Evolutionary conservation across 1,140 invertebrate genomes (phyloP).

Genomic region (Eulimnadia texana): DNA sequence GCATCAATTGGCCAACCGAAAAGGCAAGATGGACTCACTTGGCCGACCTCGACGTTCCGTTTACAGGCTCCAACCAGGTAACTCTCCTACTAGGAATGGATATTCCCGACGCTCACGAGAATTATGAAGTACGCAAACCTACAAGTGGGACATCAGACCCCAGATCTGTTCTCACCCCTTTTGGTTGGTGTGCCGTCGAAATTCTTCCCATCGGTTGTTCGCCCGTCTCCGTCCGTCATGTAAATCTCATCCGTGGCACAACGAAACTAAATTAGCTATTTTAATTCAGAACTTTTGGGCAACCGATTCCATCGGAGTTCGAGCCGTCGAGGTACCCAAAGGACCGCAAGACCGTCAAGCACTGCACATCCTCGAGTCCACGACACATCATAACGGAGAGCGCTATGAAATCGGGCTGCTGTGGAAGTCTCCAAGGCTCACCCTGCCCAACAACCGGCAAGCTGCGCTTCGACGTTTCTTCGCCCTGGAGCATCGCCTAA

Average conservation of each 20-base stretch:
- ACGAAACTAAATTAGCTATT: too few species aligned
- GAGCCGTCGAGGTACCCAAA: neutral
- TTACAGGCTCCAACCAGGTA: slow-evolving; percentile 1
- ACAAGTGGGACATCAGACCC: neutral
- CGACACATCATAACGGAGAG: neutral
- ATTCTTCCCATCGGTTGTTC: neutral
- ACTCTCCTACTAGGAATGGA: slow-evolving; percentile 2
- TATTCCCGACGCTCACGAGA: neutral
- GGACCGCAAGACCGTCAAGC: neutral
- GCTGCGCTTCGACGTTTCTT: neutral
- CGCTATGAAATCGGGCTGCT: neutral
- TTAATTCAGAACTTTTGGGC: too few species aligned
- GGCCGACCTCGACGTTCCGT: neutral
- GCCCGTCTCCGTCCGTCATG: neutral
- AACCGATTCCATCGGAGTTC: too few species aligned
- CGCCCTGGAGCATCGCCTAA: neutral
- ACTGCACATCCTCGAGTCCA: neutral
- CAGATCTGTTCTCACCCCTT: neutral
- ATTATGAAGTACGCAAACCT: neutral
- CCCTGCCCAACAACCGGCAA: neutral
- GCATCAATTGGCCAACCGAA: slow-evolving; percentile 7
- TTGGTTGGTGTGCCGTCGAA: slow-evolving; percentile 1
- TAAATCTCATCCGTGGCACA: neutral
- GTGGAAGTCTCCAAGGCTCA: neutral
- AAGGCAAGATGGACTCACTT: slow-evolving; percentile 6